Conservation (phyloP, 2,797 vertebrate species). For the Chromis chromis region DNA sequence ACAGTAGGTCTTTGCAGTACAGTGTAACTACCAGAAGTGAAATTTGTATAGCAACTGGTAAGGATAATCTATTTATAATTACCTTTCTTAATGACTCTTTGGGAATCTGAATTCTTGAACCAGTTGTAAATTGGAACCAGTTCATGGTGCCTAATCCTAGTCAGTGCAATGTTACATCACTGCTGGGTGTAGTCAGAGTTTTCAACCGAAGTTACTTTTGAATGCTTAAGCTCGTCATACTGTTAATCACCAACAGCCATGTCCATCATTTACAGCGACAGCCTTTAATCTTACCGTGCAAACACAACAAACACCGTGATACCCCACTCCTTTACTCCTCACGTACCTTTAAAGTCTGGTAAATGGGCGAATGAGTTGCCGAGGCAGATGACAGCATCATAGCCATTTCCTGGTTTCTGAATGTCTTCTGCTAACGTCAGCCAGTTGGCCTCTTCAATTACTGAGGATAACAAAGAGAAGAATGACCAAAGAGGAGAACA, state of each 20-base stretch:
- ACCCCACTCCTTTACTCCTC: neutral
- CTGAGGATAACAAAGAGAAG: constrained; percentile 68
- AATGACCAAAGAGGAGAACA: neutral
- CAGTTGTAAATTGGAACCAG: too few relatives aligned
- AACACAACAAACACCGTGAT: neutral
- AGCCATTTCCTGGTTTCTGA: constrained; percentile 88
- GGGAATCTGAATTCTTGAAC: too few relatives aligned
- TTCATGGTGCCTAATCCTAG: too few relatives aligned
- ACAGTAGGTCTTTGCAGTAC: too few relatives aligned
- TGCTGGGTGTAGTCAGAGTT: neutral
- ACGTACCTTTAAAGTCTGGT: constrained; percentile 94
- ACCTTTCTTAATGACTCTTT: too few relatives aligned
- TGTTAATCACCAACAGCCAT: too few relatives aligned
- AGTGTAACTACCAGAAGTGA: too few relatives aligned
- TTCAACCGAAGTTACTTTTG: neutral
- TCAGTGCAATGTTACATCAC: neutral
- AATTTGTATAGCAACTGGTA: too few relatives aligned
- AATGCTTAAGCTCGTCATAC: neutral
- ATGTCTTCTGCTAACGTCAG: constrained; percentile 91
- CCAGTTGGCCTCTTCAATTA: constrained; percentile 99
- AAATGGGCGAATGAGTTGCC: constrained; percentile 98
- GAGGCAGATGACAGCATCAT: constrained; percentile 96
- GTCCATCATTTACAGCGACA: too few relatives aligned
- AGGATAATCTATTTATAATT: too few relatives aligned
- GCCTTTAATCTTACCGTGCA: too few relatives aligned